Base-by-base conservation (phyloP, 2,888 invertebrate genomes). In the Stegophylla sp. region DNA sequence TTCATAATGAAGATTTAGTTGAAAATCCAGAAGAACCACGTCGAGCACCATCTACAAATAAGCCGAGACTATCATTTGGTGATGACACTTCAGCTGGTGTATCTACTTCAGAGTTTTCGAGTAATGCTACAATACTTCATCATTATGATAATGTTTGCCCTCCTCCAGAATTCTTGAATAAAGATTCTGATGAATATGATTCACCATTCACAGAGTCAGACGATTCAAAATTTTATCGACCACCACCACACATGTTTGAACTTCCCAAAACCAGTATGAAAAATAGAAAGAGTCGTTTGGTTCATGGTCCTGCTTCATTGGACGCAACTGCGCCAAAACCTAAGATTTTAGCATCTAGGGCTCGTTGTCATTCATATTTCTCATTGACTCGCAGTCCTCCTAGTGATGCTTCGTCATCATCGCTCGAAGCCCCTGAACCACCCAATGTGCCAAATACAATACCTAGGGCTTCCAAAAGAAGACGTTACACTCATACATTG, bases 31-130 rank as follows among this genome's bases (percentile, higher is more conserved):
- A 90, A 85, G 92, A 92, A 0, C 86, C 92, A 10, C 91, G 90
- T 91, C 83, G 91, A 91, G 67, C 23, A 59, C 59, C 77, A 45
- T 74, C 75, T 48, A 74, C 82, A 17, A 72, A 79, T 13, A 88
- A 93, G 15, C 74, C 83, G 10, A 82, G 83, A 12, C 72, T 82
- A 93, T 94, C 84, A 92, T 93, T 84, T 92, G 94, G 94, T 9
- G 94, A 94, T 86, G 94, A 94, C 85, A 94, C 94, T 0, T 94
- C 94, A 0, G 92, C 94, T 86, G 94, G 94, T 23, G 87, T 94
- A 45, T 94, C 94, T 85, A 91, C 94, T 85, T 94, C 94, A 3
- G 94, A 95, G 85, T 94, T 94, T 94, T 94, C 94, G 0, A 94
- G 94, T 53, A 94, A 94, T 74, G 94, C 94, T 0, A 94, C 94